Conservation (phyloP, 2,888 invertebrate species). For the Chalcosyrphus nemorum region DNA sequence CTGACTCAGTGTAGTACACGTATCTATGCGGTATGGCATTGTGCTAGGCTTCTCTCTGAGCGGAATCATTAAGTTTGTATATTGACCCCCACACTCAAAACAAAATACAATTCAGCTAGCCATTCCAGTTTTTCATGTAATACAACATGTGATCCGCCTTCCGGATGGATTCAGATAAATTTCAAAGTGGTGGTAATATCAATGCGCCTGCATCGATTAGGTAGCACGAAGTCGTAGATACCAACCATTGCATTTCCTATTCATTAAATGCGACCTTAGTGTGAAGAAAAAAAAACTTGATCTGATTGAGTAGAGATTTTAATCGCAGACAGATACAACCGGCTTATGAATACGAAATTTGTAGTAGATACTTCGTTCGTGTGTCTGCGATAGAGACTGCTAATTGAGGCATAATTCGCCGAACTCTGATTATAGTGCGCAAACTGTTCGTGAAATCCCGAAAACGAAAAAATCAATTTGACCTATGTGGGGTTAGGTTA, state of each 20-base stretch:
- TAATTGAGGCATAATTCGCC: neutral
- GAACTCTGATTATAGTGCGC: neutral
- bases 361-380: neutral
- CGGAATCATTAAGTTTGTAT: neutral
- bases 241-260: constrained; percentile 57
- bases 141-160: constrained; percentile 36
- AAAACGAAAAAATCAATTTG: neutral
- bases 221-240: constrained; percentile 7
- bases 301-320: constrained; percentile 36
- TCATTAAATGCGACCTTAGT: constrained; percentile 60
- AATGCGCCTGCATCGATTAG: neutral
- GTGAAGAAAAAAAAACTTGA: constrained; percentile 30
- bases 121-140: constrained; percentile 34
- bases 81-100: constrained; percentile 20
- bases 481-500: neutral
- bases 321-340: neutral
- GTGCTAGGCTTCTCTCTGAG: constrained; percentile 5
- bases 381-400: neutral
- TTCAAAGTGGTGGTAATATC: constrained; percentile 8
- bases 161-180: constrained; percentile 39
- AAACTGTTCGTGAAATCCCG: neutral
- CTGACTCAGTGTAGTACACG: constrained; percentile 4
- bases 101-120: constrained; percentile 26
- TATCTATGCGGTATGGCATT: constrained; percentile 6
- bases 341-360: constrained; percentile 28